Percentiles rank a stretch among this genome's conserved stretches.
These are phyloP conservation scores for Pollenia angustigena DNA, from an alignment of 2,888 invertebrate genomes.

Conservation along the genomic window DNA sequence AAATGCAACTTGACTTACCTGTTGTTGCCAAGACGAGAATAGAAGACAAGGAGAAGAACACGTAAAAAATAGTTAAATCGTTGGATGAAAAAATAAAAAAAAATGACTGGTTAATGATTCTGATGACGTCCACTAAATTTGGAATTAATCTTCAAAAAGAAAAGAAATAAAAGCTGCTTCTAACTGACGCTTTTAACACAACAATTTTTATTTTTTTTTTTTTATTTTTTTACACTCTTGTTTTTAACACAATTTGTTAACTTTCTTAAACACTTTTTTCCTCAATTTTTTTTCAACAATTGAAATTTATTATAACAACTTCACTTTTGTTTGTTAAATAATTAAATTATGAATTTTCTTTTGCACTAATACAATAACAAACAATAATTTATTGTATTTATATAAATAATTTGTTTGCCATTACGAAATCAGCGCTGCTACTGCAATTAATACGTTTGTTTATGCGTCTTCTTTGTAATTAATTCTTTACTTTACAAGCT, in stretches of 20 bases:
- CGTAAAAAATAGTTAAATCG: constrained; percentile 36
- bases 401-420: background rate
- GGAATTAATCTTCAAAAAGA: constrained; percentile 11
- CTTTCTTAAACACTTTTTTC: constrained; percentile 13
- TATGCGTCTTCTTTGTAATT: background rate
- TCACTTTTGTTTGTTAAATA: constrained; percentile 23
- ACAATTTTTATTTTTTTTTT: background rate
- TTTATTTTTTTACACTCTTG: background rate
- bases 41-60: constrained; percentile 41
- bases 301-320: background rate
- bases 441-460: constrained; percentile 14
- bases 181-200: background rate
- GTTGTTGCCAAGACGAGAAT: constrained; percentile 65
- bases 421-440: constrained; percentile 23
- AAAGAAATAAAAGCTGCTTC: constrained; percentile 14
- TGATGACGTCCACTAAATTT: constrained; percentile 67
- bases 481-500: background rate
- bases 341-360: constrained; percentile 1
- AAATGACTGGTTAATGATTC: constrained; percentile 34
- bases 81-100: constrained; percentile 43
- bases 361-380: constrained; percentile 2
- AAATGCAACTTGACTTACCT: constrained; percentile 67
- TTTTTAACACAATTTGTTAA: background rate
- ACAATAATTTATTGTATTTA: constrained; percentile 16
- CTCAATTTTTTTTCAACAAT: constrained; percentile 5